Evolutionary conservation across 64 coral and sea anemone genomes (phyloP).

Genomic region (Platygyra sinensis): DNA sequence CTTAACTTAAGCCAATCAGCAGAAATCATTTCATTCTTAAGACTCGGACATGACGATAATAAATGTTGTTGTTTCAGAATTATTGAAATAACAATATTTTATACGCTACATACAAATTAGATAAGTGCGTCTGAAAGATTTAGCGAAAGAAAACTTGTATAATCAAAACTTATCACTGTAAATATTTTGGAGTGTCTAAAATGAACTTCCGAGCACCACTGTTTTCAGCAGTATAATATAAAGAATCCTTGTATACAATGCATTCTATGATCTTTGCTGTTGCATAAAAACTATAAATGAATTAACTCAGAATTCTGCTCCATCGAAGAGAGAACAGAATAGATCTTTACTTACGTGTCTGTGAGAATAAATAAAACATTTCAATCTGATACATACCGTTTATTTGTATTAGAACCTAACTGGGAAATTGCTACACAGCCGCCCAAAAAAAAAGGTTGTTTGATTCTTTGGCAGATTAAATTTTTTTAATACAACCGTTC

Average conservation of each 20-base stretch:
- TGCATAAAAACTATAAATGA: too few relatives aligned
- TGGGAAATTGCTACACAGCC: neutral
- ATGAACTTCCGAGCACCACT: too few relatives aligned
- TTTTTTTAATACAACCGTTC: neutral
- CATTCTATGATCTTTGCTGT: too few relatives aligned
- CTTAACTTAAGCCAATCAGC: neutral
- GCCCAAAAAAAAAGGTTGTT: neutral
- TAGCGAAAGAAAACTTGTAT: neutral
- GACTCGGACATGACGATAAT: slow-evolving; percentile 14
- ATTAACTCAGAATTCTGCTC: too few relatives aligned
- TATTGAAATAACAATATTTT: slow-evolving; percentile 12
- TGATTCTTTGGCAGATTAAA: neutral
- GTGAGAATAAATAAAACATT: neutral
- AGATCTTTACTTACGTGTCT: neutral
- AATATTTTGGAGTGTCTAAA: neutral
- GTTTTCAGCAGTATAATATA: too few relatives aligned
- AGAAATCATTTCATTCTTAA: neutral
- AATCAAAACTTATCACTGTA: neutral
- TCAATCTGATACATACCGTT: neutral
- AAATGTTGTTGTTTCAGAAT: slow-evolving; percentile 21
- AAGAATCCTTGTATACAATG: too few relatives aligned
- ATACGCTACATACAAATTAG: neutral
- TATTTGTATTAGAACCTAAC: neutral
- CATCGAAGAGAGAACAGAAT: neutral
- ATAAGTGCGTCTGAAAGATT: neutral